phyloP scores from a whole-genome alignment of 2,797 vertebrate species.

The Geotria australis region DNA sequence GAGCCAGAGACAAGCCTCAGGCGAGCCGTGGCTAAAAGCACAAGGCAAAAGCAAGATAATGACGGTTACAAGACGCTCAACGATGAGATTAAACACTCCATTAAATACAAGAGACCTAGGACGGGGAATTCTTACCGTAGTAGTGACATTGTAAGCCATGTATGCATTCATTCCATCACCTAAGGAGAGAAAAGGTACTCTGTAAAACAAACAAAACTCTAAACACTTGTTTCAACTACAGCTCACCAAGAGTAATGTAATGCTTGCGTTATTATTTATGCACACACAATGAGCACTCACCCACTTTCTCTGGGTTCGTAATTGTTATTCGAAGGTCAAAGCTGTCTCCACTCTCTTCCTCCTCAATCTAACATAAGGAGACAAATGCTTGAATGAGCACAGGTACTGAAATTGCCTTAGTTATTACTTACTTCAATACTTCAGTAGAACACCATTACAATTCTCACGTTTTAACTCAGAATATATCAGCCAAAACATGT shows the following conservation, averaged over 20 bases:
- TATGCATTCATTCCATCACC: constrained; percentile 98
- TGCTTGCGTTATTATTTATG: not conserved
- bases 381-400: too few species aligned
- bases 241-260: not conserved
- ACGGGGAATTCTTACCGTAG: constrained; percentile 29
- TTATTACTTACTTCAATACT: not conserved
- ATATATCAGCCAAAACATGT: too few species aligned
- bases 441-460: not conserved
- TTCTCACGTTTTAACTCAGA: too few species aligned
- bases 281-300: constrained; percentile 17
- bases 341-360: constrained; percentile 47
- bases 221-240: not conserved
- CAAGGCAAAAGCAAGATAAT: too few species aligned
- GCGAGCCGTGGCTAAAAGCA: too few species aligned
- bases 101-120: not conserved
- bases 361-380: constrained; percentile 10
- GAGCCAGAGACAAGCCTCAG: too few species aligned
- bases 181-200: constrained; percentile 6
- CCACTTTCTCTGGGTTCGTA: constrained; percentile 86
- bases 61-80: too few species aligned
- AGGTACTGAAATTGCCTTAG: too few species aligned
- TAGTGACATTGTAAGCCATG: constrained; percentile 79
- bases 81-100: too few species aligned
- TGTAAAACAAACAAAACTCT: not conserved
- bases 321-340: constrained; percentile 55